A percentile compares a stretch with the other conserved stretches of the same genome.
Conservation (phyloP, 2,797 vertebrate genomes). For the Decapterus maruadsi region DNA sequence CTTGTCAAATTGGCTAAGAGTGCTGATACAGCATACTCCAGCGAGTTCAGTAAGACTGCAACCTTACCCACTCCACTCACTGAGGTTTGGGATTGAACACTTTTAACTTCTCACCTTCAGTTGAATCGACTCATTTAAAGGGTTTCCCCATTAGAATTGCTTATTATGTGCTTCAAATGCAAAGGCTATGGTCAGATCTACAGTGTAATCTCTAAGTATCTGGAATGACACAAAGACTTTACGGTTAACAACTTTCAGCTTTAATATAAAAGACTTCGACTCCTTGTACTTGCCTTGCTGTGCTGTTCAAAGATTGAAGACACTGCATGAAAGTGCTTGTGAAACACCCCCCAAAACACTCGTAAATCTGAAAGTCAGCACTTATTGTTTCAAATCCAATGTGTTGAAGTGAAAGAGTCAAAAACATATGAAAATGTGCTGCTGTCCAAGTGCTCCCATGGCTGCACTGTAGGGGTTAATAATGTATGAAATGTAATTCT, state of each 20-base stretch:
- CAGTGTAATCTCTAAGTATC: neutral
- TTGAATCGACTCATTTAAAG: neutral
- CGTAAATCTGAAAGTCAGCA: conserved; percentile 11
- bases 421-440: conserved; percentile 6
- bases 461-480: conserved; percentile 14
- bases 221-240: neutral
- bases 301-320: conserved; percentile 15
- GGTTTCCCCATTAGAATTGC: neutral
- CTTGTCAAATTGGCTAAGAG: conserved; percentile 48
- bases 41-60: conserved; percentile 23
- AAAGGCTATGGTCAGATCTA: neutral
- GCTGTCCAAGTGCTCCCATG: neutral
- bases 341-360: neutral
- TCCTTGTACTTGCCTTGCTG: neutral
- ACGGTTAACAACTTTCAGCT: neutral
- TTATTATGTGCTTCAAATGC: neutral
- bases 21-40: conserved; percentile 49
- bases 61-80: conserved; percentile 28
- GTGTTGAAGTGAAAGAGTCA: neutral
- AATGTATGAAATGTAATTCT: conserved; percentile 36
- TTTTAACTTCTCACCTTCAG: neutral
- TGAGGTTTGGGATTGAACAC: conserved; percentile 11
- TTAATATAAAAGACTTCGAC: conserved; percentile 21
- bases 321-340: conserved; percentile 11
- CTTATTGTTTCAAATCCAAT: conserved; percentile 16